phyloP scores from a whole-genome alignment of 1,140 invertebrate genomes.

The Drosophila baimaii region DNA sequence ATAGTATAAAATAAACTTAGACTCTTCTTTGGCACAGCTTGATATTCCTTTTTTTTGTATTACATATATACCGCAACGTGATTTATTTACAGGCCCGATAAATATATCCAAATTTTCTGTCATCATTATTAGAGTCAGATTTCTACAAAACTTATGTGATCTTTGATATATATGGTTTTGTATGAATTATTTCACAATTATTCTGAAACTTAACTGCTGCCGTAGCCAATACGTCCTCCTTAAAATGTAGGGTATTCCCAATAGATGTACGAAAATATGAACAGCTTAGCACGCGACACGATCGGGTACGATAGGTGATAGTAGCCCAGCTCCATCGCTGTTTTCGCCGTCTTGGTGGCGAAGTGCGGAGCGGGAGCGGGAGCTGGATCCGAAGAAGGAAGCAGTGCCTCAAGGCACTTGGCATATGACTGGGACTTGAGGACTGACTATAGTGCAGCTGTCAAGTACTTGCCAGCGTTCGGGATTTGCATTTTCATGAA shows the following conservation, averaged over 20 bases:
- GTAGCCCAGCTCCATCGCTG: slow-evolving; percentile 56
- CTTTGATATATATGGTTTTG: too few species aligned
- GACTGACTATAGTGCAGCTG: slow-evolving; percentile 57
- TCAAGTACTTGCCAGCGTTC: slow-evolving; percentile 63
- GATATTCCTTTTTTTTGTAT: too few species aligned
- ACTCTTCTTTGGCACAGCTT: too few species aligned
- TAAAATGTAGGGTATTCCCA: slow-evolving; percentile 35
- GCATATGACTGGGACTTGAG: slow-evolving; percentile 47
- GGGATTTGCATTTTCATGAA: slow-evolving; percentile 80
- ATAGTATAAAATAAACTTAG: too few species aligned
- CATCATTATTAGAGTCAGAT: too few species aligned
- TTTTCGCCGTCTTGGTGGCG: slow-evolving; percentile 9
- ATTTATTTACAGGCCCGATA: too few species aligned
- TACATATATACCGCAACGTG: too few species aligned
- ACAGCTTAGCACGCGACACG: slow-evolving; percentile 74
- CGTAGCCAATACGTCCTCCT: neutral
- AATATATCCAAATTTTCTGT: too few species aligned
- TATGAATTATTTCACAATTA: too few species aligned
- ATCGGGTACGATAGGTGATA: slow-evolving; percentile 57
- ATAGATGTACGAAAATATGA: slow-evolving; percentile 61
- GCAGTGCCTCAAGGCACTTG: slow-evolving; percentile 70
- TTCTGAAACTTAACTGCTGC: too few species aligned
- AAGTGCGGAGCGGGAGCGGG: neutral
- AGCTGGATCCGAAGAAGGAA: slow-evolving; percentile 33
- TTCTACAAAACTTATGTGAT: too few species aligned